A percentile compares a stretch with the other conserved stretches of the same genome.
phyloP scores from a whole-genome alignment of 2,888 invertebrate species.

The Podabrus alpinus region DNA sequence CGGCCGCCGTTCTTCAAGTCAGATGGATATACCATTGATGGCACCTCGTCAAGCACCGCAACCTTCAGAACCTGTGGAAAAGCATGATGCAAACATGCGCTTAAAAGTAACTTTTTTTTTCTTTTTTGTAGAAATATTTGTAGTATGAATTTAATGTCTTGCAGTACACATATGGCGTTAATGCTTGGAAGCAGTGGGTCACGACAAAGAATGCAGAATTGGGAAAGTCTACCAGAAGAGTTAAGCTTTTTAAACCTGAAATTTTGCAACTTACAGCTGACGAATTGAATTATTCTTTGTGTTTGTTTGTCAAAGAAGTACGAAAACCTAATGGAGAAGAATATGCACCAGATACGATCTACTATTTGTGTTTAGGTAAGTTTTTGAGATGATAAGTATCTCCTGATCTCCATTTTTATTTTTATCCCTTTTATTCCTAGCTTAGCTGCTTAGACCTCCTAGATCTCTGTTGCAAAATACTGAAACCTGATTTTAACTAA shows the following conservation, averaged over 20 bases:
- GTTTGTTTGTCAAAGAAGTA: conserved; percentile 91
- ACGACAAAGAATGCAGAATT: conserved; percentile 85
- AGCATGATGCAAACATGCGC: conserved; percentile 86
- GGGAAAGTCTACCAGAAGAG: conserved; percentile 75
- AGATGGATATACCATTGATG: conserved; percentile 56
- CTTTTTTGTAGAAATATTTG: conserved; percentile 1
- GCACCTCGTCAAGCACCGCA: conserved; percentile 60
- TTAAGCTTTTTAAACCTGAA: conserved; percentile 87
- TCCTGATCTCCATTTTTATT: no score
- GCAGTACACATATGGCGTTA: conserved; percentile 89
- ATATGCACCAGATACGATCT: conserved; percentile 93
- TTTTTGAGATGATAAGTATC: conserved; percentile 33
- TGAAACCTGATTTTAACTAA: no score
- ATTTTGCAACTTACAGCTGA: conserved; percentile 86
- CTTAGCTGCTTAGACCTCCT: no score
- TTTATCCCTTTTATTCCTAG: no score
- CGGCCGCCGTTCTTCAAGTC: conserved; percentile 50
- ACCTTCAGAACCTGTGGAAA: conserved; percentile 71
- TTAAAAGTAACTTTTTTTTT: conserved; percentile 62
- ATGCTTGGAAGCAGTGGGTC: conserved; percentile 96
- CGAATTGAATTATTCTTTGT: conserved; percentile 87
- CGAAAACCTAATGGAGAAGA: conserved; percentile 89
- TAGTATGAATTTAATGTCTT: conserved; percentile 39
- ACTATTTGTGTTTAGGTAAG: conserved; percentile 89
- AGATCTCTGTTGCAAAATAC: no score